Evolutionary conservation across 2,113 vertebrate genomes (phyloP).

Genomic region (Diadophis punctatus): DNA sequence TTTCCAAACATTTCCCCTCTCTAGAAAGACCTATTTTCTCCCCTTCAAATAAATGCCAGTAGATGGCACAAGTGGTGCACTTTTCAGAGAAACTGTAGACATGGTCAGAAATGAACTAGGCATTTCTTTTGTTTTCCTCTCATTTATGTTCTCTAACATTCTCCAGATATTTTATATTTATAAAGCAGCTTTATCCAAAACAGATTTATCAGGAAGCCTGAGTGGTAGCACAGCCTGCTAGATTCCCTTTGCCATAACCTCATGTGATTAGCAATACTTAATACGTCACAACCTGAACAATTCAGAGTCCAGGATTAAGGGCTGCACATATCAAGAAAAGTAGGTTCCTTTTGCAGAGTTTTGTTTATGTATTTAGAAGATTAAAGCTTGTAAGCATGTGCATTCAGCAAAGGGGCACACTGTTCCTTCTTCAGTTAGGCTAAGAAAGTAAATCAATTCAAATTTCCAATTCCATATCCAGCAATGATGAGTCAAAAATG

Average conservation of each 20-base stretch:
- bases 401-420: background rate
- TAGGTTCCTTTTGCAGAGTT: background rate
- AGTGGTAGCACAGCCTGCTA: background rate
- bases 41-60: conserved; percentile 33
- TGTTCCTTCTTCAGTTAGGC: background rate
- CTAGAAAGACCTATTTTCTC: background rate
- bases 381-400: background rate
- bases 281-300: background rate
- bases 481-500: background rate
- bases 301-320: background rate
- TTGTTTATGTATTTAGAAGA: background rate
- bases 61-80: conserved; percentile 70
- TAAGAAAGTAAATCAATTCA: background rate
- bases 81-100: background rate
- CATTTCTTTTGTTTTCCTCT: conserved; percentile 37
- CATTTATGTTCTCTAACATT: background rate
- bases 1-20: background rate
- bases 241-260: background rate
- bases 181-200: background rate
- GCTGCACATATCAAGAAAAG: background rate
- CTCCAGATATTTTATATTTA: conserved; percentile 44
- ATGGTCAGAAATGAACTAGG: conserved; percentile 22
- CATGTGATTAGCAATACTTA: background rate
- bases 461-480: background rate
- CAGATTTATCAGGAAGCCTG: background rate